Evolutionary conservation across 2,113 vertebrate species (phyloP), one percentile per base, ranked within the genome.

Genomic region (Machaerirhynchus nigripectus): DNA sequence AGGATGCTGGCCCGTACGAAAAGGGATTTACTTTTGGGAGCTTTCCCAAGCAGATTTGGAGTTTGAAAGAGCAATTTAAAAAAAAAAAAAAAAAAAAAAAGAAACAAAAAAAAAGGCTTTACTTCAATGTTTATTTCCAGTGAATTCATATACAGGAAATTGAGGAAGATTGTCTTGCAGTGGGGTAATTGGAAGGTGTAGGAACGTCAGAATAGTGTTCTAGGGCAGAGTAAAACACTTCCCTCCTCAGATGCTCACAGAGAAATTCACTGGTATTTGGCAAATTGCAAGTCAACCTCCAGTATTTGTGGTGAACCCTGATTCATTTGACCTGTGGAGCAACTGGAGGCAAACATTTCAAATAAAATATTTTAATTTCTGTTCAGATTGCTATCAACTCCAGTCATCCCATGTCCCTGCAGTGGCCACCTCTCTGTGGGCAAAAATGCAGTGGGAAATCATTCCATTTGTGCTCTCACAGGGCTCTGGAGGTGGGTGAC

Each of bases 21-120:
- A 77, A 84, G 35, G 71, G 42, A 96, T 93, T 96, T 95, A 57
- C 39, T 96, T 42, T 56, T 91, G 84, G 59, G 82, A 53, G 17
- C 42, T 84, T 96, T 96, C 87, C 84, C 84, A 94, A 89, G 50
- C n/a, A 71, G 89, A 35, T 9, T 70, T 71, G 21, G 59, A 70
- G n/a, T 67, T 87, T 55, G 64, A 89, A 80, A 89, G 49, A 71
- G 26, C 10, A 55, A 24, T 42, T 86, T 12, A 18, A 60, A 21
- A 23, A 59, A 75, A 67, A 40, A 37, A 42, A 42, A 26, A 4
- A 30, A 39, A 44, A 8, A 23, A 31, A n/a, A 14, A 84, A 27
- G 12, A 42, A 7, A 2, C 17, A 42, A 44, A 9, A 52, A 64
- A 50, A 7, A 19, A 67, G 18, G 7, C 4, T 73, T 83, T 79